Evolutionary conservation across 2,888 invertebrate genomes (phyloP).

Genomic region (Caenorhabditis virilis): DNA sequence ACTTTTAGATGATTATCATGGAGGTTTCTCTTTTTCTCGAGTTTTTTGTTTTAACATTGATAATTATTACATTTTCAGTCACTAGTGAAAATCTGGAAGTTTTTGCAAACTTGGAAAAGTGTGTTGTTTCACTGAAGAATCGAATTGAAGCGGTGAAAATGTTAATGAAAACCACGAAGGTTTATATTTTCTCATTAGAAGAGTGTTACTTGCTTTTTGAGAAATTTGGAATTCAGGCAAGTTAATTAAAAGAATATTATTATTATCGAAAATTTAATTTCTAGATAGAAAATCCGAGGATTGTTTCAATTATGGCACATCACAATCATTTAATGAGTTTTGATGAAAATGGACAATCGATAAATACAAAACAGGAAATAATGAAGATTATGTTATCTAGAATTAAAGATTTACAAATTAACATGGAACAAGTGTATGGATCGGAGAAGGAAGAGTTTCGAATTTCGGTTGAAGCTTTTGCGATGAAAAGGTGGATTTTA

Average conservation of each 20-base stretch:
- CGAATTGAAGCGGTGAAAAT: conserved; percentile 12
- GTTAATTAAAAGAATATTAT: background rate
- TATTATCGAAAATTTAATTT: background rate
- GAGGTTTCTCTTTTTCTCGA: no score
- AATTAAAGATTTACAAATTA: background rate
- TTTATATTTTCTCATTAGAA: conserved; percentile 7
- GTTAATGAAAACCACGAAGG: background rate
- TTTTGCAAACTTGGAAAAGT: conserved; percentile 4
- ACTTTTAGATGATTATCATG: background rate
- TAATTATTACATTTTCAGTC: no score
- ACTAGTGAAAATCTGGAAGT: background rate
- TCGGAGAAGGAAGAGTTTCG: background rate
- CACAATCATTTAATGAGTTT: conserved; percentile 13
- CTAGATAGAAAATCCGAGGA: conserved; percentile 9
- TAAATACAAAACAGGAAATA: background rate
- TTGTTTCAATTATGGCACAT: conserved; percentile 8
- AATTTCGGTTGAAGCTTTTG: conserved; percentile 11
- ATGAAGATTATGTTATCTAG: no score
- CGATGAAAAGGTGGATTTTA: conserved; percentile 7
- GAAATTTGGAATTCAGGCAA: conserved; percentile 9
- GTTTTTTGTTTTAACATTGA: no score
- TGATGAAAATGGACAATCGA: background rate
- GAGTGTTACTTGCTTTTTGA: conserved; percentile 8
- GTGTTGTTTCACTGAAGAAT: conserved; percentile 9
- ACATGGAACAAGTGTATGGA: background rate